A percentile compares a stretch with the other conserved stretches of the same genome.
phyloP scores from a whole-genome alignment of 2,113 vertebrate species.

The Arothron firmamentum region DNA sequence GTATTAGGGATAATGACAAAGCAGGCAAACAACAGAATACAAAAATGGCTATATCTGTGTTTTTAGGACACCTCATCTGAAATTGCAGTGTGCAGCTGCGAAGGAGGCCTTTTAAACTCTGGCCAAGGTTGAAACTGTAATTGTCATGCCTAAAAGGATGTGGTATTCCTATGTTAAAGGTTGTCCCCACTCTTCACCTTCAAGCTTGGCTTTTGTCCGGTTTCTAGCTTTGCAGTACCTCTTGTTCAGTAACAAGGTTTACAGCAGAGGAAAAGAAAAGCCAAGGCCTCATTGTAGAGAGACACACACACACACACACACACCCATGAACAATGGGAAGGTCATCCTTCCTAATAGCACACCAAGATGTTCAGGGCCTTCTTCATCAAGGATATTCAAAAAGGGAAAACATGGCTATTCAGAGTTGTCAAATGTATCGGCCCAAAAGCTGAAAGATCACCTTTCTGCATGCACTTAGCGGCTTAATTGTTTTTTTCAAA shows the following conservation, averaged over 20 bases:
- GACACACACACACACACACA: slow-evolving; percentile 16
- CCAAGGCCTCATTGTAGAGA: slow-evolving; percentile 48
- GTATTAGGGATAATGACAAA: slow-evolving; percentile 10
- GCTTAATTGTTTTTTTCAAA: slow-evolving; percentile 24
- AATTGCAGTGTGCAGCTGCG: slow-evolving; percentile 34
- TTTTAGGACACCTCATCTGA: slow-evolving; percentile 23
- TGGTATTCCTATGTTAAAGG: slow-evolving; percentile 55
- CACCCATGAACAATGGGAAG: slow-evolving; percentile 57
- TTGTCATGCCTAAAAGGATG: slow-evolving; percentile 53
- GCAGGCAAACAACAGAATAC: slow-evolving; percentile 42
- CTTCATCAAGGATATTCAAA: slow-evolving; percentile 51
- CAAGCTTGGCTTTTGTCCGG: slow-evolving; percentile 65
- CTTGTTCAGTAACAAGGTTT: slow-evolving; percentile 65
- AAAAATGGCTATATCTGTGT: slow-evolving; percentile 14
- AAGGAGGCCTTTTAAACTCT: slow-evolving; percentile 42
- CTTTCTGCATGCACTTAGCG: slow-evolving; percentile 17
- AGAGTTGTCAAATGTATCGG: slow-evolving; percentile 50
- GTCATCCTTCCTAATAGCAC: slow-evolving; percentile 48
- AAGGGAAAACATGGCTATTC: slow-evolving; percentile 40
- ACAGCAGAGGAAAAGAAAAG: slow-evolving; percentile 45
- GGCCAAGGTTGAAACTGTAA: slow-evolving; percentile 67
- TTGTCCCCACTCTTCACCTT: slow-evolving; percentile 61
- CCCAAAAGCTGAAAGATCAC: slow-evolving; percentile 15
- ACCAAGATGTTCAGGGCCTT: slow-evolving; percentile 55
- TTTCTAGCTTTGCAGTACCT: slow-evolving; percentile 37